A percentile compares a stretch with the other conserved stretches of the same genome.
Evolutionary conservation across 2,888 invertebrate genomes (phyloP).

Genomic region (Spilarctia lutea): DNA sequence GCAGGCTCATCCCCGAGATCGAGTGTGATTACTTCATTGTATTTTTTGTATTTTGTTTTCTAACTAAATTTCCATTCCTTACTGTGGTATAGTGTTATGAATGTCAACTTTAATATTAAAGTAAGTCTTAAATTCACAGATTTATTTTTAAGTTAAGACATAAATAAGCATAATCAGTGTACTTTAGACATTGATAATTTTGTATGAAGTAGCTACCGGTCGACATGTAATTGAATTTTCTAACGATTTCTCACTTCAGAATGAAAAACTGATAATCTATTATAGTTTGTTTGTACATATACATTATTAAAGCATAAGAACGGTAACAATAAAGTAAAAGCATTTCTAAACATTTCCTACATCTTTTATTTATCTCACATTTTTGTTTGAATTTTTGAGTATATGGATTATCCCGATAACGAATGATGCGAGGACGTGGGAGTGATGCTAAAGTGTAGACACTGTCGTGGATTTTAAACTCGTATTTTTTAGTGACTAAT

Average conservation of each 20-base stretch:
- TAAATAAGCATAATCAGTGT: slow-evolving; percentile 82
- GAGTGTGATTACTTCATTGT: slow-evolving; percentile 74
- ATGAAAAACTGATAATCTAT: slow-evolving; percentile 82
- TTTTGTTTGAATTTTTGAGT: not conserved
- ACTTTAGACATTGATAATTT: slow-evolving; percentile 74
- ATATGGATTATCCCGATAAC: no score
- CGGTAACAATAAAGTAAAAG: slow-evolving; percentile 84
- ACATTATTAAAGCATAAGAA: slow-evolving; percentile 84
- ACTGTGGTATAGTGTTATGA: slow-evolving; percentile 83
- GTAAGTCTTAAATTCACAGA: slow-evolving; percentile 75
- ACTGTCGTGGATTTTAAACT: no score
- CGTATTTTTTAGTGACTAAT: no score
- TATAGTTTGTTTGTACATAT: slow-evolving; percentile 87
- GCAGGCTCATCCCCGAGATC: slow-evolving; percentile 59
- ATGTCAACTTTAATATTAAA: slow-evolving; percentile 77
- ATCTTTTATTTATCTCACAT: slow-evolving; percentile 18
- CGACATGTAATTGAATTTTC: slow-evolving; percentile 74
- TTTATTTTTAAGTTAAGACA: slow-evolving; percentile 83
- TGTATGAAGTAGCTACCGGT: slow-evolving; percentile 68
- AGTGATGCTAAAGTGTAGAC: no score
- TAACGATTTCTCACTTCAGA: slow-evolving; percentile 82
- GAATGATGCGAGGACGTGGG: no score
- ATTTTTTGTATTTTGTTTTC: slow-evolving; percentile 66
- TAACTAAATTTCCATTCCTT: slow-evolving; percentile 82
- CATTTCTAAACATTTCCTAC: slow-evolving; percentile 79